A percentile compares a stretch with the other conserved stretches of the same genome.
phyloP scores from a whole-genome alignment of 2,888 invertebrate genomes.

The Parnassius apollo region DNA sequence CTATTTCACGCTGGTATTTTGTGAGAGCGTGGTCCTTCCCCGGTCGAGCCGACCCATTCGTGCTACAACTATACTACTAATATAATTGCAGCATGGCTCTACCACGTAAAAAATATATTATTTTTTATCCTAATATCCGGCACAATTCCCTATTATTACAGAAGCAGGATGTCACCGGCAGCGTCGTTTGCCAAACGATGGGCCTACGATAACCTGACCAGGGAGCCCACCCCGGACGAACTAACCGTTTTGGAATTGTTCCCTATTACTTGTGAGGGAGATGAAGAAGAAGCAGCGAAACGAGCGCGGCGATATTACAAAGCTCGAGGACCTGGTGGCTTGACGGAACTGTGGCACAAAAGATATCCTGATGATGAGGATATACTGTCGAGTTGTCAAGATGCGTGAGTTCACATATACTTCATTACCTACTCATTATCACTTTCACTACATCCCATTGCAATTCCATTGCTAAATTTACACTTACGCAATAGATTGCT shows the following conservation, averaged over 20 bases:
- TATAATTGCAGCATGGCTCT: too few species aligned
- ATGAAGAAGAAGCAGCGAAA: conserved; percentile 61
- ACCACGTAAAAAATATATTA: too few species aligned
- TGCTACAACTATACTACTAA: too few species aligned
- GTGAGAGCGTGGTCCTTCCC: too few species aligned
- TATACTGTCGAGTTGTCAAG: conserved; percentile 72
- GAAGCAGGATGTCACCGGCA: conserved; percentile 70
- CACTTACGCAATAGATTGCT: too few species aligned
- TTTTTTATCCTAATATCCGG: too few species aligned
- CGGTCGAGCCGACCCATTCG: too few species aligned
- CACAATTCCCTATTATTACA: conserved; percentile 33
- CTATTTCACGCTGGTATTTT: too few species aligned
- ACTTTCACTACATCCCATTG: too few species aligned
- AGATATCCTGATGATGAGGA: conserved; percentile 71
- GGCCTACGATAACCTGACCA: conserved; percentile 70
- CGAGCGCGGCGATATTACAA: conserved; percentile 65
- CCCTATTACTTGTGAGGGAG: conserved; percentile 57
- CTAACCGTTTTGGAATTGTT: conserved; percentile 57
- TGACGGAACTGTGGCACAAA: conserved; percentile 67
- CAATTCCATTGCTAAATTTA: too few species aligned
- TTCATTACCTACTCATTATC: too few species aligned
- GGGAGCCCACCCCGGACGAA: conserved; percentile 55
- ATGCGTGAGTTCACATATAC: conserved; percentile 55
- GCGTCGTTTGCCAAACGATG: conserved; percentile 77
- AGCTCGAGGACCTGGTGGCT: conserved; percentile 64